phyloP scores from a whole-genome alignment of 2,888 invertebrate genomes.

The Xanthostigma xanthostigma region DNA sequence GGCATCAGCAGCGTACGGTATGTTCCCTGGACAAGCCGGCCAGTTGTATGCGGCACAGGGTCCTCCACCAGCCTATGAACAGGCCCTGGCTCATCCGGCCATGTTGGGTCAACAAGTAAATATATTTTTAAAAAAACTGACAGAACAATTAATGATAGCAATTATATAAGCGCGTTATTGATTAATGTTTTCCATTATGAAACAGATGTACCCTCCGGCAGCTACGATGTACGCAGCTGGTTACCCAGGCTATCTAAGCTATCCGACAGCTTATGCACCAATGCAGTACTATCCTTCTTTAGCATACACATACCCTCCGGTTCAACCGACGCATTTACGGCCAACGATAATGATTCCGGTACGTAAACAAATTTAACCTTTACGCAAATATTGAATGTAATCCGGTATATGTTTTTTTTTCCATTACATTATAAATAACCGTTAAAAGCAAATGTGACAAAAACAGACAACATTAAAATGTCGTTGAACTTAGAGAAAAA shows the following conservation, averaged over 20 bases:
- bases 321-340: constrained; percentile 49
- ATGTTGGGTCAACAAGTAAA: constrained; percentile 32
- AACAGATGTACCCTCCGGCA: constrained; percentile 55
- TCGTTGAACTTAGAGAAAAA: background rate
- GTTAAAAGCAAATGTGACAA: background rate
- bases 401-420: background rate
- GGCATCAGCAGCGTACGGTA: constrained; percentile 26
- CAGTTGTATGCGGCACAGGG: constrained; percentile 53
- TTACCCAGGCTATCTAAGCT: constrained; percentile 59
- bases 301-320: constrained; percentile 41
- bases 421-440: no score
- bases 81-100: constrained; percentile 46
- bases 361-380: constrained; percentile 21
- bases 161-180: background rate
- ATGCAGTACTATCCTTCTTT: constrained; percentile 54
- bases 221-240: constrained; percentile 53
- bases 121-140: background rate
- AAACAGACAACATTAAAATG: no score
- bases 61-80: constrained; percentile 53
- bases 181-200: background rate
- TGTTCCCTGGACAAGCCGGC: constrained; percentile 33
- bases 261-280: constrained; percentile 59
- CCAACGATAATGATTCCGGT: constrained; percentile 71
- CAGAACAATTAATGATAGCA: background rate
- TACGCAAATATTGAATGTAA: background rate